phyloP scores from a whole-genome alignment of 2,888 invertebrate species.

The Phaonia tiefii region DNA sequence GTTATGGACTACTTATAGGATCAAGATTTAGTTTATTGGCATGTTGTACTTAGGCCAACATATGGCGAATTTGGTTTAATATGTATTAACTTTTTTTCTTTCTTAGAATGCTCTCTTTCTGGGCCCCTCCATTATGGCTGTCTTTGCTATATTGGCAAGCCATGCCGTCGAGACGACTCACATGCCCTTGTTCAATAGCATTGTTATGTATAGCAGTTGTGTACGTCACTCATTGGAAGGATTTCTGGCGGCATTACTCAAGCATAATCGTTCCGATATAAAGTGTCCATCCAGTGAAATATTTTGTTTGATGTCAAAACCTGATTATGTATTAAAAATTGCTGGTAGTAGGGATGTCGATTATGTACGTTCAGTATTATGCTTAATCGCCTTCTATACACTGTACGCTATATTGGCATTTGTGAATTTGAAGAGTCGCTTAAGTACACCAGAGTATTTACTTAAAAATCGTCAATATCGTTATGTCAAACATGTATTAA shows the following conservation, averaged over 20 bases:
- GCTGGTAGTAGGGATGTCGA: slow-evolving; percentile 88
- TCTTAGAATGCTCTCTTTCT: slow-evolving; percentile 91
- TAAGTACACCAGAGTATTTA: slow-evolving; percentile 81
- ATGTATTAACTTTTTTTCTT: background rate
- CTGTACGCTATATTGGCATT: slow-evolving; percentile 86
- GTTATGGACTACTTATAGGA: slow-evolving; percentile 88
- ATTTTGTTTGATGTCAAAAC: slow-evolving; percentile 89
- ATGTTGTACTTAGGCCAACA: slow-evolving; percentile 56
- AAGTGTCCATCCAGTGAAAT: slow-evolving; percentile 87
- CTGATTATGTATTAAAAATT: slow-evolving; percentile 86
- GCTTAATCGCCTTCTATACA: slow-evolving; percentile 86
- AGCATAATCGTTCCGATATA: slow-evolving; percentile 86
- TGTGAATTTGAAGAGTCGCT: slow-evolving; percentile 86
- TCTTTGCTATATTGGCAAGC: slow-evolving; percentile 92
- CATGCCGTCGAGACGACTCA: slow-evolving; percentile 88
- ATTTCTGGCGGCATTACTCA: slow-evolving; percentile 89
- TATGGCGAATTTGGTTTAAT: background rate
- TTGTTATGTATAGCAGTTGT: slow-evolving; percentile 91
- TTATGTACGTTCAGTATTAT: slow-evolving; percentile 85
- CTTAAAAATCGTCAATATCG: slow-evolving; percentile 48
- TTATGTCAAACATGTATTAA: background rate
- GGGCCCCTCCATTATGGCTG: slow-evolving; percentile 92
- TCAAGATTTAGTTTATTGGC: slow-evolving; percentile 89
- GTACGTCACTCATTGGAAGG: slow-evolving; percentile 91
- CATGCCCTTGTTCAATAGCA: slow-evolving; percentile 87